Base-by-base conservation (phyloP, 2,888 invertebrate genomes). In the Disparrhopalites patrizii region DNA sequence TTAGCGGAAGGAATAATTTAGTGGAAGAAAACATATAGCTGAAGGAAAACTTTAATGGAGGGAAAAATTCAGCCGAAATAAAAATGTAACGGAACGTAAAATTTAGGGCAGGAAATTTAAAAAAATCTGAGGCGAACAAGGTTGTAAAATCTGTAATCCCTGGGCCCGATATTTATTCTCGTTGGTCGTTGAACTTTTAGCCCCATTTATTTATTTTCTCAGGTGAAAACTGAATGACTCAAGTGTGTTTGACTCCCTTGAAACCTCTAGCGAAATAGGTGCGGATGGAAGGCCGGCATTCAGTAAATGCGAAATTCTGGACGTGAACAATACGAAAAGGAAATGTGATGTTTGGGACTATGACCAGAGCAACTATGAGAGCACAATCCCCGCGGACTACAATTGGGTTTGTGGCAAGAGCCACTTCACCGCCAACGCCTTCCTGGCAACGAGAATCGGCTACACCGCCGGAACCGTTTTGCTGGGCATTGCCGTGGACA, bases 331-430 rank as follows among this genome's bases (percentile, higher is more conserved):
- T 25, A 31, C 61, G 10, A 31, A 52, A 4, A 51, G 70, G 0
- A 31, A 23, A 23, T 67, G 65, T 52, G 51, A 58, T 73, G 84
- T 84, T 27, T 84, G 82, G 81, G 82, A 81, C 68, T 85, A 83
- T 77, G 84, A 85, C 77, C 78, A 74, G 65, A 80, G 79, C 2
- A 84, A 83, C 81, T 85, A 82, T 75, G 77, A 77, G 33, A 76
- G 76, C 68, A 84, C 85, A 15, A 80, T 82, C 62, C 80, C 82
- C 7, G 80, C 82, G 2, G 78, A 82, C 67, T 80, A 82, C 77
- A 75, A 84, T 76, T 85, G 84, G 84, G 83, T 85, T 18, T 85
- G 85, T 75, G 81, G 81, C 36, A 80, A 81, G 74, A 36, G 51
- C 2, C 40, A 73, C 28, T 75, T 67, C 64, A 71, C 71, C 8